Conservation (phyloP, 2,888 invertebrate genomes). For the Drosophila hamatofila region DNA sequence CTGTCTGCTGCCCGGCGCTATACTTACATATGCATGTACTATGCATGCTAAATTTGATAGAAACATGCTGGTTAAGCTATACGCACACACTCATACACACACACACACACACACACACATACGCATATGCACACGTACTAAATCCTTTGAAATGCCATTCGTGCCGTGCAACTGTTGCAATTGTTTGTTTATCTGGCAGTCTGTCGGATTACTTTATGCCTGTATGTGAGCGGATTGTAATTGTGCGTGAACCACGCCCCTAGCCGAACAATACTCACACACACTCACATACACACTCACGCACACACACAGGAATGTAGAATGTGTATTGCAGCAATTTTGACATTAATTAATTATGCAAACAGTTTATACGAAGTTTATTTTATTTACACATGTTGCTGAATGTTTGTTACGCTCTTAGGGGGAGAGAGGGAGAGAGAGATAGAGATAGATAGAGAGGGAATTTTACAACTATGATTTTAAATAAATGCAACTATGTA, state of each 20-base stretch:
- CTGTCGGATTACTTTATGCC: conserved; percentile 18
- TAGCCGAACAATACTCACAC: not conserved
- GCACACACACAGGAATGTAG: not conserved
- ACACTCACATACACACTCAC: not conserved
- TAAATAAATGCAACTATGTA: conserved; percentile 47
- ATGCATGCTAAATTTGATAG: conserved; percentile 42
- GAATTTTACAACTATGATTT: conserved; percentile 18
- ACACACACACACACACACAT: conserved; percentile 5
- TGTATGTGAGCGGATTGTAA: conserved; percentile 27
- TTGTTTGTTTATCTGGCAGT: conserved; percentile 41
- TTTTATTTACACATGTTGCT: conserved; percentile 77
- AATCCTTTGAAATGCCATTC: conserved; percentile 30
- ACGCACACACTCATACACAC: not conserved
- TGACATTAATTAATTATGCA: conserved; percentile 78
- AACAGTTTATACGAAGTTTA: conserved; percentile 77
- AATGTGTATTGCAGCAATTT: conserved; percentile 39
- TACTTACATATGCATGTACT: conserved; percentile 21
- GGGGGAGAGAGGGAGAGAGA: not conserved
- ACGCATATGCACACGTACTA: not conserved
- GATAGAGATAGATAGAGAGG: not conserved
- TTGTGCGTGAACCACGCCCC: conserved; percentile 37
- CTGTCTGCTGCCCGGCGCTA: conserved; percentile 1
- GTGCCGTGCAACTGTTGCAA: conserved; percentile 39
- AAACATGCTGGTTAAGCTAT: conserved; percentile 40
- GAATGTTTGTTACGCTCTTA: conserved; percentile 37